Percentiles rank a stretch among this genome's conserved stretches.
phyloP scores from a whole-genome alignment of 2,888 invertebrate species.

The Chrysopilus asiliformis region DNA sequence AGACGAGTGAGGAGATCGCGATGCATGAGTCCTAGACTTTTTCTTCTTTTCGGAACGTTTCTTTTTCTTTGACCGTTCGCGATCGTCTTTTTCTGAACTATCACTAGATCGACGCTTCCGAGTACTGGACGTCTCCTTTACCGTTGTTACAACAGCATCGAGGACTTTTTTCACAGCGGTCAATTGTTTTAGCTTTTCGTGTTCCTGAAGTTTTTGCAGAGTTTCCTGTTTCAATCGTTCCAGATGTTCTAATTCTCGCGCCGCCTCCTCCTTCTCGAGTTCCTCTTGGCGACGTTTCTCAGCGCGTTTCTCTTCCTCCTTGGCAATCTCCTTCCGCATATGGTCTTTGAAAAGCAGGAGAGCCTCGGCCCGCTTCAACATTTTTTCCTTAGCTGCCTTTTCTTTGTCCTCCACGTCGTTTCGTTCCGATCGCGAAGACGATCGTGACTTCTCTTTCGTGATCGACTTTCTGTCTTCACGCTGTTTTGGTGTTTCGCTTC shows the following conservation, averaged over 20 bases:
- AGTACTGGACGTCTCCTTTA: background rate
- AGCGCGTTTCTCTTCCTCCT: conserved; percentile 42
- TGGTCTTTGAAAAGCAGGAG: conserved; percentile 43
- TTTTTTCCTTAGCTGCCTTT: conserved; percentile 32
- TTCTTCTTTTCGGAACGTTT: conserved; percentile 24
- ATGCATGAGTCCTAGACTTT: too few species aligned
- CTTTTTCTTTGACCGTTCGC: conserved; percentile 17
- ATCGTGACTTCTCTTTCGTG: background rate
- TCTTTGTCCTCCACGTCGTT: conserved; percentile 22
- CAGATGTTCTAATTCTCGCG: conserved; percentile 29
- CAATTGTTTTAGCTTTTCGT: conserved; percentile 23
- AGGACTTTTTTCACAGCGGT: too few species aligned
- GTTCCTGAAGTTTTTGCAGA: conserved; percentile 29
- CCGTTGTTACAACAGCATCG: too few species aligned
- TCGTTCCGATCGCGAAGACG: too few species aligned
- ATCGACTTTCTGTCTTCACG: background rate
- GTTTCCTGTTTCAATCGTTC: conserved; percentile 34
- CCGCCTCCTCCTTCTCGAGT: conserved; percentile 29
- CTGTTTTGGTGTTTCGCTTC: conserved; percentile 2
- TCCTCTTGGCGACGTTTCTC: conserved; percentile 35
- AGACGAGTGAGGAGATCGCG: too few species aligned
- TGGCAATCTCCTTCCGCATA: conserved; percentile 44
- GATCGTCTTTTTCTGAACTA: conserved; percentile 11
- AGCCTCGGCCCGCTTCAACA: conserved; percentile 38
- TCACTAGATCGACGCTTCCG: conserved; percentile 14